Base-by-base conservation (phyloP, 1,140 invertebrate species). In the Lasioglossum baleicum region DNA sequence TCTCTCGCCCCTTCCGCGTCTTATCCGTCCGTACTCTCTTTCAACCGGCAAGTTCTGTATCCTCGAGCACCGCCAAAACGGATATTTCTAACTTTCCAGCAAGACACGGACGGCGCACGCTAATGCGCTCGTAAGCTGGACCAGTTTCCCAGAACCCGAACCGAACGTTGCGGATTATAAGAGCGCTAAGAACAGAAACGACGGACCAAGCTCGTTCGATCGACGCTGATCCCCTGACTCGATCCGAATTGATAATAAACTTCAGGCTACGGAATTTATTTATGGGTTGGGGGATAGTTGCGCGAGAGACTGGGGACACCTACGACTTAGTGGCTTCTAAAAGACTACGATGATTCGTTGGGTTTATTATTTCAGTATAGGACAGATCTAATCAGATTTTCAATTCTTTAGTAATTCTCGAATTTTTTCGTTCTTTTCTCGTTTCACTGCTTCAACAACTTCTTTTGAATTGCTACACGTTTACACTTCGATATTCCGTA, bases 21-120 rank as follows among this genome's bases (percentile, higher is more conserved):
- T 78, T 56, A 40, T 66, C 26, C 42, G 51, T 53, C 51, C 60
- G 20, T 64, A 0, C 17, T 83, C 35, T 31, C 60, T 64, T 79
- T 74, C 53, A 26, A 6, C 70, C 51, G 56, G 73, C 81, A 75
- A 60, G n/a, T 51, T 70, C 60, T 53, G 74, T 75, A 68, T 85
- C 58, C 69, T 58, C 75, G 69, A 48, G 51, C 79, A 13, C 58
- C 72, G 83, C n/a, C 74, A 81, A 78, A 85, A 83, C 60, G 75
- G 81, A 86, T 85, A 83, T 83, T 83, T 86, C 81, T 42, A 83
- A 86, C 64, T 85, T 86, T 77, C 81, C 35, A 64, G 68, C 68
- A n/a, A 83, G 81, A 83, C 74, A 76, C 75, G 48, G 35, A 22
- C 71, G 35, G 31, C 60, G 53, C 68, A 81, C 81, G 81, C 72